These are phyloP conservation scores for Ursus arctos DNA, from an alignment of 2,113 vertebrate genomes.

Conservation along the genomic window DNA sequence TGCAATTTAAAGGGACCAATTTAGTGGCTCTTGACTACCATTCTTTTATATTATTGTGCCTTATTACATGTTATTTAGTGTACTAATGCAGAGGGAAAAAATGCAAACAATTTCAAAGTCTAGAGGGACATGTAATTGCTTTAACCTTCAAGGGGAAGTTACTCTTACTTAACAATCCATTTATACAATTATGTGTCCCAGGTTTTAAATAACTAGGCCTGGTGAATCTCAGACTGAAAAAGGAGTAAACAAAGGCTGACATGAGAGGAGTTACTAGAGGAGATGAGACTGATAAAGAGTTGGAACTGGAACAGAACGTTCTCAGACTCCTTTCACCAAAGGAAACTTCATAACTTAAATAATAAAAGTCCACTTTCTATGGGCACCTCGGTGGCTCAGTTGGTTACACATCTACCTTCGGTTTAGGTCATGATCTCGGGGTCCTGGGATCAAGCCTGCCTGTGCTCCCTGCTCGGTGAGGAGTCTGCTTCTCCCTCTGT, in stretches of 20 bases:
- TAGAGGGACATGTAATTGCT: neutral
- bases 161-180: neutral
- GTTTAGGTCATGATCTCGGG: neutral
- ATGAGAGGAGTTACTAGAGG: constrained; percentile 4
- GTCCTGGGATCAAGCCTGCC: no score
- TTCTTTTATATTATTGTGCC: neutral
- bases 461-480: neutral
- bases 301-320: neutral
- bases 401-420: neutral
- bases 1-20: neutral
- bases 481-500: neutral
- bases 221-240: constrained; percentile 46
- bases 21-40: neutral
- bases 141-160: constrained; percentile 39
- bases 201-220: constrained; percentile 3
- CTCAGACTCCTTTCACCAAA: neutral
- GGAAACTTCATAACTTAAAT: constrained; percentile 10
- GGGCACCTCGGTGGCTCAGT: neutral
- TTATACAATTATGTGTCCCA: neutral
- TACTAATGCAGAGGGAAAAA: neutral
- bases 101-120: neutral
- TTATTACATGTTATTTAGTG: neutral
- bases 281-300: neutral
- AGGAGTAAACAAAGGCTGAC: neutral
- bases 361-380: neutral